Percentiles rank a stretch among this genome's conserved stretches.
Evolutionary conservation across 2,797 vertebrate genomes (phyloP).

Genomic region (Buceros bicornis): DNA sequence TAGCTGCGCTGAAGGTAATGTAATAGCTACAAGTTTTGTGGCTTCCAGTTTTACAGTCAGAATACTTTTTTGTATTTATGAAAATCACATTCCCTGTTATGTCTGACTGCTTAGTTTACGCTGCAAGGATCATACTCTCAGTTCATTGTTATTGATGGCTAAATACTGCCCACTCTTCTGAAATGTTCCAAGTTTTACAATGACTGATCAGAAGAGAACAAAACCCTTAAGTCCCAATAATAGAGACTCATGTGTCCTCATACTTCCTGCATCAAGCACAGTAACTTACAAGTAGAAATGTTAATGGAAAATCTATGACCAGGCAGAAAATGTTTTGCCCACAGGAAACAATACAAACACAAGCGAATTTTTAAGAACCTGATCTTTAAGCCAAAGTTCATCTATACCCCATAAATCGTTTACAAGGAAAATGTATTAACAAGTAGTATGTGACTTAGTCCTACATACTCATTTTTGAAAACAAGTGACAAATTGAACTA

Average conservation of each 20-base stretch:
- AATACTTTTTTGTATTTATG: not conserved
- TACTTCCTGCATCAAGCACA: not conserved
- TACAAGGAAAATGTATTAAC: not conserved
- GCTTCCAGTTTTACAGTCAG: not conserved
- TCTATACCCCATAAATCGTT: not conserved
- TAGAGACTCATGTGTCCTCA: not conserved
- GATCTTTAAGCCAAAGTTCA: not conserved
- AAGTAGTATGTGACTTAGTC: not conserved
- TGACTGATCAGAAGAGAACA: not conserved
- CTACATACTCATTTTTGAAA: not conserved
- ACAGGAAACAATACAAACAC: not conserved
- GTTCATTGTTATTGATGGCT: not conserved
- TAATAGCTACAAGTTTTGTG: not conserved
- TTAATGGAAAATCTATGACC: not conserved
- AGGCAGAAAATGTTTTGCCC: not conserved
- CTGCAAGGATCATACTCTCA: not conserved
- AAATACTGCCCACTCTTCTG: not conserved
- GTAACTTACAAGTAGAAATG: not conserved
- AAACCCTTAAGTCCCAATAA: not conserved
- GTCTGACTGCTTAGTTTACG: not conserved
- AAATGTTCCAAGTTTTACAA: not conserved
- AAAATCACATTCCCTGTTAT: conserved; percentile 11
- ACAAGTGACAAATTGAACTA: not conserved
- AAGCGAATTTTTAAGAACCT: not conserved
- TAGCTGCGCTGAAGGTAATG: not conserved